phyloP scores from a whole-genome alignment of 2,113 vertebrate species.

The Turnix velox region DNA sequence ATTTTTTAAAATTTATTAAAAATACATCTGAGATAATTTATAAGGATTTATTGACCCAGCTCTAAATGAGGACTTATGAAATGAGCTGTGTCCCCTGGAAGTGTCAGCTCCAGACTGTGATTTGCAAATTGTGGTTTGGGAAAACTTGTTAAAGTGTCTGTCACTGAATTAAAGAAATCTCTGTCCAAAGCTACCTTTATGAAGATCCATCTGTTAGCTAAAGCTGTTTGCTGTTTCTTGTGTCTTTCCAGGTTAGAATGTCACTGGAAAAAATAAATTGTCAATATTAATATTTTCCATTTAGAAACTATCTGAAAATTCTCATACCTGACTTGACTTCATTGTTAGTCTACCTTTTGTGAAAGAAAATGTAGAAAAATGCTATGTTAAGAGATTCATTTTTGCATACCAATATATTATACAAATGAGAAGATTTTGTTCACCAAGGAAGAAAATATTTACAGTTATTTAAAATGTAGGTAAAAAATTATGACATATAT shows the following conservation, averaged over 20 bases:
- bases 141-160: not conserved
- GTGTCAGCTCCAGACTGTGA: not conserved
- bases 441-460: not conserved
- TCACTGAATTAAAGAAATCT: slow-evolving; percentile 24
- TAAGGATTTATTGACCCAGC: slow-evolving; percentile 3
- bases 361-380: not conserved
- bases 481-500: not conserved
- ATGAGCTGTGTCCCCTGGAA: not conserved
- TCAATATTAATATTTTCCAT: not conserved
- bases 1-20: slow-evolving; percentile 5
- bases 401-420: not conserved
- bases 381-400: not conserved
- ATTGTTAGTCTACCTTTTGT: not conserved
- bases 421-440: not conserved
- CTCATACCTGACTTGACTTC: not conserved
- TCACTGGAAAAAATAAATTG: not conserved
- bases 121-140: slow-evolving; percentile 5
- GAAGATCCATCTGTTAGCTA: not conserved
- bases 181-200: not conserved
- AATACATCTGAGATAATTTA: not conserved
- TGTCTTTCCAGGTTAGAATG: not conserved
- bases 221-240: not conserved
- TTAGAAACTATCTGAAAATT: not conserved
- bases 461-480: not conserved
- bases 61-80: not conserved